Percentiles rank a stretch among this genome's conserved stretches.
Evolutionary conservation across 1,140 invertebrate genomes (phyloP).

Genomic region (Anthonomus grandis): DNA sequence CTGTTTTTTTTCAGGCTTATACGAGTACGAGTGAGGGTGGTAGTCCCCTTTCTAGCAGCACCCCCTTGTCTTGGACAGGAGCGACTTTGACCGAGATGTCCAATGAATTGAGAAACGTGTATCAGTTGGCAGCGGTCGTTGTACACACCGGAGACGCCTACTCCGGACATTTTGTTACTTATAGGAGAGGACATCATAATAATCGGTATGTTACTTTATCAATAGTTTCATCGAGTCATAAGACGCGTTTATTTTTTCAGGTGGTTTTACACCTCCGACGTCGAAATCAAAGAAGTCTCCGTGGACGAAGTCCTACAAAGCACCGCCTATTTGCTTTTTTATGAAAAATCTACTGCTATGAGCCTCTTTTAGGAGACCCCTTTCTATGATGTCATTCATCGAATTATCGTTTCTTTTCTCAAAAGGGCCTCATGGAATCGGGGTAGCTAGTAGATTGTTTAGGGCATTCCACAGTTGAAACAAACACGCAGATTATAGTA

Average conservation of each 20-base stretch:
- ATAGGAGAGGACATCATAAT: constrained; percentile 66
- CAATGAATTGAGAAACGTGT: constrained; percentile 53
- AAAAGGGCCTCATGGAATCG: too few relatives aligned
- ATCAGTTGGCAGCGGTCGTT: constrained; percentile 79
- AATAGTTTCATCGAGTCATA: not conserved
- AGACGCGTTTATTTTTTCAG: constrained; percentile 43
- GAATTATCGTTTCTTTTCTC: too few relatives aligned
- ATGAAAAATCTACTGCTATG: constrained; percentile 54
- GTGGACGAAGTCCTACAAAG: constrained; percentile 63
- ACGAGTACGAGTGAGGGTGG: constrained; percentile 47
- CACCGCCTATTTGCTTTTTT: constrained; percentile 65
- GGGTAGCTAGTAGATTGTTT: too few relatives aligned
- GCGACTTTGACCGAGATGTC: constrained; percentile 40
- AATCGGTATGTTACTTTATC: constrained; percentile 37
- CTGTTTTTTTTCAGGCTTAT: constrained; percentile 36
- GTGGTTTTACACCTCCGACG: constrained; percentile 68
- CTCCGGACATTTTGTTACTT: constrained; percentile 90
- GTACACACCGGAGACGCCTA: constrained; percentile 83
- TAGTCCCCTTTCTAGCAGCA: constrained; percentile 45
- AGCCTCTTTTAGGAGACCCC: constrained; percentile 32
- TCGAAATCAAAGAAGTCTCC: constrained; percentile 62
- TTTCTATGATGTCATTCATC: too few relatives aligned
- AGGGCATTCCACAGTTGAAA: too few relatives aligned
- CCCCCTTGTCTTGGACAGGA: constrained; percentile 40
- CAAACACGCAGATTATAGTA: too few relatives aligned